Conservation (phyloP, 2,888 invertebrate species). For the Lasioglossum malachurum region DNA sequence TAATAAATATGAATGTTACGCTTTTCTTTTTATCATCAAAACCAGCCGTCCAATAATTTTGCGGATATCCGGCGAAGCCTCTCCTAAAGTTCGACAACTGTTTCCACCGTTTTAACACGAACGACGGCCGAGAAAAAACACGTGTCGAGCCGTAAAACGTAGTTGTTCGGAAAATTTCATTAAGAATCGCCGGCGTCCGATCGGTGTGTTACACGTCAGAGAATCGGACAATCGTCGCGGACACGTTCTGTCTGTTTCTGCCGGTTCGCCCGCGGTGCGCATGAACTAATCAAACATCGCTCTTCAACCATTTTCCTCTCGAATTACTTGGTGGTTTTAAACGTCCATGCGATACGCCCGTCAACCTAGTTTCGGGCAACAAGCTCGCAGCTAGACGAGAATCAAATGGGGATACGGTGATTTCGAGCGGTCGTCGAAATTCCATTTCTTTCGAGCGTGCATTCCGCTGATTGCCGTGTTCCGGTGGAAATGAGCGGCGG, state of each 20-base stretch:
- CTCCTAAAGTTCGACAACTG: no score
- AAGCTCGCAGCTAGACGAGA: constrained; percentile 1
- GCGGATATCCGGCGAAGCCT: no score
- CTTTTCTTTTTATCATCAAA: no score
- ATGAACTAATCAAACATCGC: background rate
- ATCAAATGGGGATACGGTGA: constrained; percentile 6
- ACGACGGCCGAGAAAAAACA: no score
- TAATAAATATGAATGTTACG: no score
- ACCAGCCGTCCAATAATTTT: no score
- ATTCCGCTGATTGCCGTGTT: constrained; percentile 30
- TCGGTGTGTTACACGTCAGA: background rate
- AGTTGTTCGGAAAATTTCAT: background rate
- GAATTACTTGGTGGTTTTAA: background rate
- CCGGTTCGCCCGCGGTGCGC: background rate
- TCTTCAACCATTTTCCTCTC: background rate
- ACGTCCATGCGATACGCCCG: background rate
- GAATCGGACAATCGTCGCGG: background rate
- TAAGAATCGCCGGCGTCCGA: background rate
- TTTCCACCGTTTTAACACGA: no score
- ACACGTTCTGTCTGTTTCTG: background rate
- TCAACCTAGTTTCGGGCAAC: background rate
- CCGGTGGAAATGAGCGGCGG: constrained; percentile 24
- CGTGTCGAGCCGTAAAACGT: background rate
- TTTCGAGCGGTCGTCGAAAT: constrained; percentile 18
- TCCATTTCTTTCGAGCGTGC: constrained; percentile 8